Conservation (phyloP, 2,113 vertebrate genomes). For the Dasyprocta punctata region DNA sequence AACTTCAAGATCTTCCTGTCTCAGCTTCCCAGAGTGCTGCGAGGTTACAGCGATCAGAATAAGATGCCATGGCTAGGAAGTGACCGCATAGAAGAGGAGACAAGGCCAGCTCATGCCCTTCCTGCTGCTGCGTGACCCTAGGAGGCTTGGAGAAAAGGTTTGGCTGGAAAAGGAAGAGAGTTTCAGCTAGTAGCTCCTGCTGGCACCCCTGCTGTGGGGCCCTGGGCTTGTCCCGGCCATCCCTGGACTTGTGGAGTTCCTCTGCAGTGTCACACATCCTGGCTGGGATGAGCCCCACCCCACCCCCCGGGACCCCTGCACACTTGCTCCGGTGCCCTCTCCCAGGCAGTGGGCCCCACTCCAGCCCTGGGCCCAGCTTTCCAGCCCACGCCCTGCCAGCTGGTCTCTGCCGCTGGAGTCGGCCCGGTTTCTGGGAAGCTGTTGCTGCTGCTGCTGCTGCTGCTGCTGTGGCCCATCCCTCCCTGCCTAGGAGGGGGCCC, state of each 20-base stretch:
- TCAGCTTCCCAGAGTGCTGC: neutral
- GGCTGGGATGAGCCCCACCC: neutral
- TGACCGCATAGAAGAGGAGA: neutral
- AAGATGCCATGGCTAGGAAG: neutral
- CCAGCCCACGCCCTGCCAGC: constrained; percentile 5
- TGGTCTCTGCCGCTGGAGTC: neutral
- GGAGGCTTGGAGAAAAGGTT: neutral
- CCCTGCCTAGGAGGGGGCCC: neutral
- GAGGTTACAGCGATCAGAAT: neutral
- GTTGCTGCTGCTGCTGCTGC: neutral
- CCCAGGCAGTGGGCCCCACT: neutral
- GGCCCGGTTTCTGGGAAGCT: constrained; percentile 53
- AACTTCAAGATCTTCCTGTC: neutral
- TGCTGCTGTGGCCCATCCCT: neutral
- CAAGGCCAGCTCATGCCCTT: neutral
- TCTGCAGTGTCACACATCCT: accelerated
- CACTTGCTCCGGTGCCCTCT: too few species aligned
- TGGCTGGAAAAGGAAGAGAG: neutral
- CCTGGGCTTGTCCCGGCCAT: accelerated
- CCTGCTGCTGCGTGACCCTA: neutral
- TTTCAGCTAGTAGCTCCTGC: neutral
- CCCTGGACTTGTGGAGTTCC: neutral
- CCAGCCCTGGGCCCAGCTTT: neutral
- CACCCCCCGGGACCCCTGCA: neutral
- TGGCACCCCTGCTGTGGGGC: neutral